These are phyloP conservation scores for Syngnathus typhle DNA, from an alignment of 2,113 vertebrate species.

Conservation along the genomic window DNA sequence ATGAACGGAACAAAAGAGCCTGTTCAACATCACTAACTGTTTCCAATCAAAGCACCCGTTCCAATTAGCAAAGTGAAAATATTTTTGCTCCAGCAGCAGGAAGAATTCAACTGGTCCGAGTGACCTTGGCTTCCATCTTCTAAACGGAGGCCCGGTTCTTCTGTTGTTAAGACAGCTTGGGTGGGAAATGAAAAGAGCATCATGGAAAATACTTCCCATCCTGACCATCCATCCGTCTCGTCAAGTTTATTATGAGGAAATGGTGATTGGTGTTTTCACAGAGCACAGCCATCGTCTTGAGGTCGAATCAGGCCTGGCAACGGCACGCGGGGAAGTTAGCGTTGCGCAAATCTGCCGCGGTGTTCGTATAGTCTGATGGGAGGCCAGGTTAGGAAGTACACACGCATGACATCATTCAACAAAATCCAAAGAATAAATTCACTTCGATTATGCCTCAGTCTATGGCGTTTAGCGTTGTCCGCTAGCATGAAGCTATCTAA, in stretches of 20 bases:
- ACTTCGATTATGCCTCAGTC: too few species aligned
- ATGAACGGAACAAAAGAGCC: not conserved
- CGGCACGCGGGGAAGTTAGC: slow-evolving; percentile 2
- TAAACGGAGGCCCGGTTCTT: not conserved
- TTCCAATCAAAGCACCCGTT: not conserved
- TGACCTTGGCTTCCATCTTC: slow-evolving; percentile 23
- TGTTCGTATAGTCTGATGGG: not conserved
- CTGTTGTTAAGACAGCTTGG: slow-evolving; percentile 40
- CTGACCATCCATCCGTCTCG: slow-evolving; percentile 24
- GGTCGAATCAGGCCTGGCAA: not conserved
- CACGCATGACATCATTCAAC: not conserved
- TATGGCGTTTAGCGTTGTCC: too few species aligned
- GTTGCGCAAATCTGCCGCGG: not conserved
- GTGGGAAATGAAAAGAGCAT: slow-evolving; percentile 32
- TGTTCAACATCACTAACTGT: not conserved
- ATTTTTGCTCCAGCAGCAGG: slow-evolving; percentile 8
- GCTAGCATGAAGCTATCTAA: too few species aligned
- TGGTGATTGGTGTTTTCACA: slow-evolving; percentile 45
- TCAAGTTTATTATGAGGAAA: slow-evolving; percentile 36
- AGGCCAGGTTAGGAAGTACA: slow-evolving; percentile 9
- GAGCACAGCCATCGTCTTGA: slow-evolving; percentile 5
- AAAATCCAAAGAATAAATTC: too few species aligned
- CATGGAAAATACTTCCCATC: slow-evolving; percentile 42
- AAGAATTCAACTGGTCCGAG: slow-evolving; percentile 14
- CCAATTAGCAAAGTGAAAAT: slow-evolving; percentile 22